Evolutionary conservation across 1,140 invertebrate genomes (phyloP).

Genomic region (Gyrodactylus bullatarudis): DNA sequence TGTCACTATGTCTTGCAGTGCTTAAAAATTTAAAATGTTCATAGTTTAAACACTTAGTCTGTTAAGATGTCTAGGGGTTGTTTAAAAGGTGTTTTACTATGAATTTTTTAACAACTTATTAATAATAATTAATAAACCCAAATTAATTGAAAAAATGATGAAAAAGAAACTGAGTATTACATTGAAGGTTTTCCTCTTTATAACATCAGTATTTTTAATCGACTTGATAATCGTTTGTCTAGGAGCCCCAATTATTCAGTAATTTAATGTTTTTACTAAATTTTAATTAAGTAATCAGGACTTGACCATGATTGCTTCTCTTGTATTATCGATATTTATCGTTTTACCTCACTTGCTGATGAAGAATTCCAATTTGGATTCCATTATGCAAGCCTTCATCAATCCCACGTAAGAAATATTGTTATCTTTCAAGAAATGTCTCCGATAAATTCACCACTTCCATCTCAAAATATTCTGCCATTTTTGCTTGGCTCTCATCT

Average conservation of each 20-base stretch:
- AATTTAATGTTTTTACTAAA: not conserved
- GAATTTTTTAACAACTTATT: too few relatives aligned
- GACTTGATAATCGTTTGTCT: not conserved
- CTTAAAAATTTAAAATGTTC: too few relatives aligned
- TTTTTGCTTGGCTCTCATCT: not conserved
- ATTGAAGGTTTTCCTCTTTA: not conserved
- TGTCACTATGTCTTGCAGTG: too few relatives aligned
- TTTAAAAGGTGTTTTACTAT: too few relatives aligned
- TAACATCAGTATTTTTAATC: not conserved
- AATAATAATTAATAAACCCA: too few relatives aligned
- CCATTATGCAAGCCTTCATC: not conserved
- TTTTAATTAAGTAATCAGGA: not conserved
- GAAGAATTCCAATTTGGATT: not conserved
- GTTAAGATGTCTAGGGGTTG: too few relatives aligned
- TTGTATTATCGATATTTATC: not conserved
- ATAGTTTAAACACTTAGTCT: too few relatives aligned
- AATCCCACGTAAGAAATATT: not conserved
- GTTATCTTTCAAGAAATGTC: not conserved
- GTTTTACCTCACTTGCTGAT: not conserved
- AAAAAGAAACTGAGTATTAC: not conserved
- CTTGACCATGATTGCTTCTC: not conserved
- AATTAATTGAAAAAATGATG: too few relatives aligned
- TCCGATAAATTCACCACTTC: not conserved
- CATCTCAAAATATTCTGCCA: not conserved
- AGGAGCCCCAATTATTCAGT: not conserved